Base-by-base conservation (phyloP, 2,113 vertebrate genomes). In the Azemiops feae region DNA sequence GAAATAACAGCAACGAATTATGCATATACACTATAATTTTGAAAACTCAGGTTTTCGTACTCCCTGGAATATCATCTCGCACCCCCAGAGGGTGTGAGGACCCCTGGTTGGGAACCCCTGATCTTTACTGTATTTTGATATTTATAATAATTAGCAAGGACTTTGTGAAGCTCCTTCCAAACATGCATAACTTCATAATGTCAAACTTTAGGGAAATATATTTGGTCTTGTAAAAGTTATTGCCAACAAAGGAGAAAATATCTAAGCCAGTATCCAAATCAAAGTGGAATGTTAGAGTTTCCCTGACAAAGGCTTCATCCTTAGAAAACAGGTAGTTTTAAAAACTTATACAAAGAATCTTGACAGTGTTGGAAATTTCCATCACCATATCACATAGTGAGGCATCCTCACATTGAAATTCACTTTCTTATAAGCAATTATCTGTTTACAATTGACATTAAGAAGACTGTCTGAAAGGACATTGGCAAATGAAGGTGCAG, bases 371-470 rank as follows among this genome's bases (percentile, higher is more conserved):
- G 25, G 64, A 89, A 87, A 4, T 81, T 89, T 92, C 4, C 10
- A 43, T 5, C 1, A 50, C 64, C n/a, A 39, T 69, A 52, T 47
- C 5, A 16, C n/a, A 12, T 10, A 47, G 47, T 45, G 11, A 18
- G 11, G 23, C 22, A 81, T 81, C 25, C 23, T 30, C 5, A 89
- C 50, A 81, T n/a, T 92, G 22, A 10, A 55, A 54, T 22, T 16
- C n/a, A 45, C 55, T 89, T 85, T 85, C n/a, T 57, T 69, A 89
- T 45, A 20, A 50, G 9, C 14, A 69, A 53, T 34, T 58, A 91
- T n/a, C 86, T 94, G 93, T 93, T 89, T 93, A 94, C 88, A 10
- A 0, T 0, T 27, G 27, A n/a, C 69, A 64, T 34, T 27, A 92
- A 22, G 60, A n/a, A 34, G 9, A 9, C 18, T 74, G 69, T 27